Evolutionary conservation across 1,140 invertebrate species (phyloP), one percentile per base, ranked within the genome.

Genomic region (Trichonephila clavipes): DNA sequence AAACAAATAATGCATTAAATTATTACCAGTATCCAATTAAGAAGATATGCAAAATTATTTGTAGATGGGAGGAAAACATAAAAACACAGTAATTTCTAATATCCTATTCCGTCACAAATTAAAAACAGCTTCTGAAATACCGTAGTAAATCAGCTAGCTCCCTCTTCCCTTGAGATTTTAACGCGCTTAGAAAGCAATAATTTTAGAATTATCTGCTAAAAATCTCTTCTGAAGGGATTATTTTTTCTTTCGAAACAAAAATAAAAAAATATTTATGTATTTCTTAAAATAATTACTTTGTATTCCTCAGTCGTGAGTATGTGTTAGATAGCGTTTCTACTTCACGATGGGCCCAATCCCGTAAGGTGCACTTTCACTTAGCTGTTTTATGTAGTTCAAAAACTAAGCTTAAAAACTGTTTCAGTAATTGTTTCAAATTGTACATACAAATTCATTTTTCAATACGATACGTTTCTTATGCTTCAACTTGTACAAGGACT

Each of bases 351-450:
- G 92, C 92, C 92, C 92, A 93, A 93, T 93, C 83, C 90, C 77
- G 72, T 72, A 93, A 93, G 92, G 92, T 93, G 92, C 92, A 93
- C 92, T 93, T 77, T 93, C 69, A 88, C 92, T 87, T 93, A 93
- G 92, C 81, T 93, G 86, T 87, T 93, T 90, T 82, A 87, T 72
- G 44, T 93, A 93, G 92, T 62, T 93, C 85, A 88, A 88, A 88
- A 88, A 62, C 62, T 59, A 82, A 83, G 82, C 51, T 40, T 92
- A 61, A 40, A 64, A 58, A 88, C 88, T 72, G 82, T 87, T 92
- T 92, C 59, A 92, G 66, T 72, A 40, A 14, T 92, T 64, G 62
- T 93, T 93, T 81, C 61, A 93, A 85, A 82, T 16, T 92, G 51
- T 82, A 93, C 59, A 93, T 77, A 40, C 90, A 61, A 81, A 85